Evolutionary conservation across 2,888 invertebrate species (phyloP).

Genomic region (Leptarthrus brevirostris): DNA sequence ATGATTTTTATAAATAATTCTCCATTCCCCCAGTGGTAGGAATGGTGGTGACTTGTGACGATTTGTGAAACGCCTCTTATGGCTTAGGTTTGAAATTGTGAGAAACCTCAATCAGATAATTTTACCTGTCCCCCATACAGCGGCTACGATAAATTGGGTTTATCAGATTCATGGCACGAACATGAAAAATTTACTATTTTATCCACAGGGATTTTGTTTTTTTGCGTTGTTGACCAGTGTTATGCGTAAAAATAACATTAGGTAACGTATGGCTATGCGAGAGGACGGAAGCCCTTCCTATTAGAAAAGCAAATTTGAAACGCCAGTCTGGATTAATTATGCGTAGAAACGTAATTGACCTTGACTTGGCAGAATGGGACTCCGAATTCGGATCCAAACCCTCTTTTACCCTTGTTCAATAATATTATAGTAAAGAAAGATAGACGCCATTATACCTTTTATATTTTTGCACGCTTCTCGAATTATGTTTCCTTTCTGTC

Average conservation of each 20-base stretch:
- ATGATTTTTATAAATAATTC: too few species aligned
- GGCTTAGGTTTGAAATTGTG: too few species aligned
- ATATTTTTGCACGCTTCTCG: not conserved
- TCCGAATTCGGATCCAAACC: not conserved
- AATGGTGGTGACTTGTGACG: too few species aligned
- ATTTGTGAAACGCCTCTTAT: too few species aligned
- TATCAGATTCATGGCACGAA: slow-evolving; percentile 16
- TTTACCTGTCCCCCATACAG: too few species aligned
- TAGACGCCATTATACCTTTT: not conserved
- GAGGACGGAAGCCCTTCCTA: not conserved
- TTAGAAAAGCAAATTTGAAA: slow-evolving; percentile 3
- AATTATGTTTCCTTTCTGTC: not conserved
- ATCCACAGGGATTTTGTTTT: not conserved
- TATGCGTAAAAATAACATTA: not conserved
- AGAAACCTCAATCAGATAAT: too few species aligned
- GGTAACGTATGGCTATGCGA: not conserved
- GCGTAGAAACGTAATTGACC: slow-evolving; percentile 16
- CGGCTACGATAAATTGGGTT: too few species aligned
- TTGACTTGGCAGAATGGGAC: not conserved
- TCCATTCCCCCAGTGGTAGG: too few species aligned
- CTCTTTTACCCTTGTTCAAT: not conserved
- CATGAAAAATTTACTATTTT: not conserved
- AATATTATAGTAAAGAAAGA: not conserved
- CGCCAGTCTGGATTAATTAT: not conserved
- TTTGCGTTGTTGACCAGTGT: not conserved